These are phyloP conservation scores for Parelbella ahira DNA, from an alignment of 2,888 invertebrate genomes.

Conservation along the genomic window DNA sequence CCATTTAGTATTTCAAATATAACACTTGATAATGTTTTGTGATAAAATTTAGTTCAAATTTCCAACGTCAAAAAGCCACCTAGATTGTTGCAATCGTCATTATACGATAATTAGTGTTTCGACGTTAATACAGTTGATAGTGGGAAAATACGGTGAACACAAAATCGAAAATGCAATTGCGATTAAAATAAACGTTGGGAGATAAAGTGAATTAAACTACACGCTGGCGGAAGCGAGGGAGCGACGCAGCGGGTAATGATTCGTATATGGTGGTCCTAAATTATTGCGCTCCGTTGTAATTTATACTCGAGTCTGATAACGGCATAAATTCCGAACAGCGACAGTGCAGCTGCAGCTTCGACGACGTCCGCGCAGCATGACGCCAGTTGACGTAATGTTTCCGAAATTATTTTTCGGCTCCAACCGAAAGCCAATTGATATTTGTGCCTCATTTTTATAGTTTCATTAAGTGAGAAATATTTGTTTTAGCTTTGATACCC, in stretches of 20 bases:
- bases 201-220: constrained; percentile 74
- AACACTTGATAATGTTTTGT: no score
- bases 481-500: no score
- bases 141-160: constrained; percentile 29
- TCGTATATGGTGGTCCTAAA: constrained; percentile 77
- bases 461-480: no score
- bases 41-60: no score
- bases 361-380: constrained; percentile 66
- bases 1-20: constrained; percentile 29
- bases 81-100: constrained; percentile 31
- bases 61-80: constrained; percentile 5
- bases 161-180: constrained; percentile 46
- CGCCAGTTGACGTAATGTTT: constrained; percentile 57
- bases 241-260: constrained; percentile 75
- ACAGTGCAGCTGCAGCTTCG: constrained; percentile 63
- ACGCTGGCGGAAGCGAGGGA: constrained; percentile 44
- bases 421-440: no score
- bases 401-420: constrained; percentile 34
- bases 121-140: constrained; percentile 14
- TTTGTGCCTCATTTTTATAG: no score
- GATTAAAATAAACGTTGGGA: constrained; percentile 59
- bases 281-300: constrained; percentile 74
- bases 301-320: constrained; percentile 75
- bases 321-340: constrained; percentile 72
- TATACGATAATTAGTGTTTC: no score